These are phyloP conservation scores for Diaphora mendica DNA, from an alignment of 2,888 invertebrate species.

Conservation along the genomic window DNA sequence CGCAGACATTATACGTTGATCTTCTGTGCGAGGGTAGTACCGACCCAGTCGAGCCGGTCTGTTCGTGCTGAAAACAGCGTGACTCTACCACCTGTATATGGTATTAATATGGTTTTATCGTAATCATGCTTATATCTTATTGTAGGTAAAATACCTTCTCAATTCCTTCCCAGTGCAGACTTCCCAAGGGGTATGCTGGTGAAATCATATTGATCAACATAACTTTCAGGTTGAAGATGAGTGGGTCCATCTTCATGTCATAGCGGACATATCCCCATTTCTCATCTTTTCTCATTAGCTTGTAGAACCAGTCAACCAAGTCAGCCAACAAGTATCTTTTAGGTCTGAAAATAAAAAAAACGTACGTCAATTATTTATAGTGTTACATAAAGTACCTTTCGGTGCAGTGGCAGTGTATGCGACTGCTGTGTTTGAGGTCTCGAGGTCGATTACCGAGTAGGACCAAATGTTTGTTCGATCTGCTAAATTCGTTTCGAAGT, in stretches of 20 bases:
- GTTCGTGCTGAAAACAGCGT: too few relatives aligned
- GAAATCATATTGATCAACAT: constrained; percentile 86
- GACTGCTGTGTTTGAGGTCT: too few relatives aligned
- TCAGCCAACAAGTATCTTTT: constrained; percentile 92
- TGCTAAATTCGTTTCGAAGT: too few relatives aligned
- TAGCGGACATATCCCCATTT: constrained; percentile 90
- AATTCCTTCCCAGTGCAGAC: constrained; percentile 91
- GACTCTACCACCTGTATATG: too few relatives aligned
- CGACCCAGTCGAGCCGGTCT: too few relatives aligned
- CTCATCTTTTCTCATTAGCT: constrained; percentile 89
- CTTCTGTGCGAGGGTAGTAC: too few relatives aligned
- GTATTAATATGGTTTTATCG: too few relatives aligned
- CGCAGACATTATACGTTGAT: too few relatives aligned
- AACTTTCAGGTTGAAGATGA: constrained; percentile 89
- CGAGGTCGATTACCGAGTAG: too few relatives aligned
- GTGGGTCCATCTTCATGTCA: constrained; percentile 90
- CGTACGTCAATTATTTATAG: background rate
- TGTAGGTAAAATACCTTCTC: constrained; percentile 87
- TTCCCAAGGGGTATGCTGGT: constrained; percentile 89
- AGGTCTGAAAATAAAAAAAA: constrained; percentile 85
- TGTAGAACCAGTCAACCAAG: constrained; percentile 93
- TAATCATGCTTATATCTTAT: background rate
- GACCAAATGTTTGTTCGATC: too few relatives aligned
- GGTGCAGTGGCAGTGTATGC: too few relatives aligned
- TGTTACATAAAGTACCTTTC: background rate